Evolutionary conservation across 2,888 invertebrate genomes (phyloP).

Genomic region (Dioctria linearis): DNA sequence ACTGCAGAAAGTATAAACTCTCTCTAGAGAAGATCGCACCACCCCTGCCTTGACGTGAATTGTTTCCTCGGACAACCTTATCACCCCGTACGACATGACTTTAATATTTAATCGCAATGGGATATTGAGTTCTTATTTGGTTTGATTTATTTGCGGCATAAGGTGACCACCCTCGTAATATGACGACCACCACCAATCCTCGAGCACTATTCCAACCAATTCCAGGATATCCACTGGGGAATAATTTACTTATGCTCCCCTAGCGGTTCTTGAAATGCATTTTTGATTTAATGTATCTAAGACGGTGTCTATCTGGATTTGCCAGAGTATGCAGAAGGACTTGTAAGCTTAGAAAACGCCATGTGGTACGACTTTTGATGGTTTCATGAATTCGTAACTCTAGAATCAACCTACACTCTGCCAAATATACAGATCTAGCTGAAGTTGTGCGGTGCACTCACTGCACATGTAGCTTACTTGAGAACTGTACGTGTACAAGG

Average conservation of each 20-base stretch:
- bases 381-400: conserved; percentile 14
- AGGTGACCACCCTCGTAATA: conserved; percentile 48
- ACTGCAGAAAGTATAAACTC: not conserved
- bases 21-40: not conserved
- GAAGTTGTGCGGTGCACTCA: conserved; percentile 1
- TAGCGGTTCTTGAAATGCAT: conserved; percentile 55
- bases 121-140: conserved; percentile 54
- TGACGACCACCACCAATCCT: conserved; percentile 8
- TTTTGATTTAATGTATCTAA: conserved; percentile 55
- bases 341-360: conserved; percentile 41
- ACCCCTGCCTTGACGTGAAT: not conserved
- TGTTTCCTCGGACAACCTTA: not conserved
- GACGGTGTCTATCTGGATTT: not conserved
- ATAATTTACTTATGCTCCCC: conserved; percentile 54
- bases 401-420: conserved; percentile 16
- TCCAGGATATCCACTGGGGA: conserved; percentile 56
- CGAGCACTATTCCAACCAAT: conserved; percentile 47
- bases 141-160: conserved; percentile 53
- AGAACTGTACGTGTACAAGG: not conserved
- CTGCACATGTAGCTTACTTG: conserved; percentile 39
- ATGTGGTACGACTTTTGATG: conserved; percentile 49
- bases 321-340: conserved; percentile 28
- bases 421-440: conserved; percentile 7
- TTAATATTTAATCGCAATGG: conserved; percentile 55
- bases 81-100: conserved; percentile 28